These are phyloP conservation scores for Ecliptopera silaceata DNA, from an alignment of 2,888 invertebrate genomes.

Conservation along the genomic window DNA sequence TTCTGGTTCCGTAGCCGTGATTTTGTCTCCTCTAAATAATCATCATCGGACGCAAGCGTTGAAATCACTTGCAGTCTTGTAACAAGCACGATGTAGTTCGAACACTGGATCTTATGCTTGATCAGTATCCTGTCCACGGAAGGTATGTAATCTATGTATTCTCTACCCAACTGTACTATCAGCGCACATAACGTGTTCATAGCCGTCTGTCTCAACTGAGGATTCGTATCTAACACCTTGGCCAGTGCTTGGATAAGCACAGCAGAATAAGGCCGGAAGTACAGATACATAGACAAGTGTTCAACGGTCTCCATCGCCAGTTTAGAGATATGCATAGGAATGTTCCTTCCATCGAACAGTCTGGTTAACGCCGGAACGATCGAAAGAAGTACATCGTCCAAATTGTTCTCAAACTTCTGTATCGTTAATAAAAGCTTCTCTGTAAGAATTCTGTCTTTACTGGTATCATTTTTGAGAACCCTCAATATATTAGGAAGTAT, in stretches of 20 bases:
- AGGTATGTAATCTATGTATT: conserved; percentile 96
- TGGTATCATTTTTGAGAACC: conserved; percentile 94
- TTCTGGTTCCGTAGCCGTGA: conserved; percentile 87
- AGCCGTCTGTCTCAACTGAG: conserved; percentile 89
- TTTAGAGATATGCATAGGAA: conserved; percentile 89
- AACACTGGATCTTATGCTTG: conserved; percentile 91
- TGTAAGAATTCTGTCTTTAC: conserved; percentile 92
- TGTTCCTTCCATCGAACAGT: conserved; percentile 93
- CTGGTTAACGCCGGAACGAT: conserved; percentile 97
- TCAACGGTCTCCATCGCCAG: conserved; percentile 93
- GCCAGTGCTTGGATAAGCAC: conserved; percentile 97
- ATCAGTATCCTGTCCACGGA: conserved; percentile 93
- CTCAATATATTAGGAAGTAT: conserved; percentile 96
- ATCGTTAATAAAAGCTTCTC: conserved; percentile 92
- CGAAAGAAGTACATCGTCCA: conserved; percentile 97
- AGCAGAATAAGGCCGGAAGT: conserved; percentile 96
- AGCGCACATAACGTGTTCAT: conserved; percentile 96
- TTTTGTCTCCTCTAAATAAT: conserved; percentile 86
- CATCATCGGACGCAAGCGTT: conserved; percentile 89
- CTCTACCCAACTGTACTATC: conserved; percentile 93
- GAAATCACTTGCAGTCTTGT: conserved; percentile 89
- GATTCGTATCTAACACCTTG: conserved; percentile 91
- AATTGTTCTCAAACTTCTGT: conserved; percentile 96
- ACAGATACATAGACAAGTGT: conserved; percentile 93
- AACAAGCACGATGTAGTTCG: conserved; percentile 90